Evolutionary conservation across 30 jellyfish, hydroid and myxozoan species (phyloP).

Genomic region (Haliclystus octoradiatus): DNA sequence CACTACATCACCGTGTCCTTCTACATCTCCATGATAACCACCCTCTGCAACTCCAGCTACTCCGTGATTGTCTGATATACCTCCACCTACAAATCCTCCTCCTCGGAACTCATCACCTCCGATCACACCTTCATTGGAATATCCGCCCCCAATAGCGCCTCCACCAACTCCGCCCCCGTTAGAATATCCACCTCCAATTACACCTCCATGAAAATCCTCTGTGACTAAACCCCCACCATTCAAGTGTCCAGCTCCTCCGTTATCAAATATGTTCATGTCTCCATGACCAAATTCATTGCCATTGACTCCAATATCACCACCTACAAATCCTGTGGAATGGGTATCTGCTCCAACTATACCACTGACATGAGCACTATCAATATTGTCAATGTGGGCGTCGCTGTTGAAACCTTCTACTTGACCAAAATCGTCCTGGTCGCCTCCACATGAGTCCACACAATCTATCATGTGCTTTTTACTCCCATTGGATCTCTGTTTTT

Average conservation of each 20-base stretch:
- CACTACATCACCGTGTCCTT: conserved; percentile 51
- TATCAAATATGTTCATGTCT: conserved; percentile 20
- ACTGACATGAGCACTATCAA: conserved; percentile 37
- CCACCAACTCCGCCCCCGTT: too few species aligned
- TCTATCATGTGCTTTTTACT: too few species aligned
- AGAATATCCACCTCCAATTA: conserved; percentile 31
- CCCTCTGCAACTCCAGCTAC: conserved; percentile 15
- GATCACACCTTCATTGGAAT: conserved; percentile 36
- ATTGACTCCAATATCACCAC: conserved; percentile 48
- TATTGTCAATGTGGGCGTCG: too few species aligned
- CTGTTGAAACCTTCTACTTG: too few species aligned
- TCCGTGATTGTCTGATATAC: conserved; percentile 7
- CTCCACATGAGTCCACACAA: too few species aligned
- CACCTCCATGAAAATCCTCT: conserved; percentile 22
- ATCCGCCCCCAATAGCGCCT: conserved; percentile 17
- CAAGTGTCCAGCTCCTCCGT: background rate
- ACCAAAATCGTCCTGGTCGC: too few species aligned
- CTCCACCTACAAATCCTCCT: conserved; percentile 7
- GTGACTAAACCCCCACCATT: conserved; percentile 32
- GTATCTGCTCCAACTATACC: conserved; percentile 18
- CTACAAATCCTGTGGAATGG: too few species aligned
- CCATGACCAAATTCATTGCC: conserved; percentile 11
- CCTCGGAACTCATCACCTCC: too few species aligned
- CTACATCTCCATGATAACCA: conserved; percentile 14
- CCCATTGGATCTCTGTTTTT: too few species aligned